Evolutionary conservation across 2,797 vertebrate genomes (phyloP).

Genomic region (Prunella strophiata): DNA sequence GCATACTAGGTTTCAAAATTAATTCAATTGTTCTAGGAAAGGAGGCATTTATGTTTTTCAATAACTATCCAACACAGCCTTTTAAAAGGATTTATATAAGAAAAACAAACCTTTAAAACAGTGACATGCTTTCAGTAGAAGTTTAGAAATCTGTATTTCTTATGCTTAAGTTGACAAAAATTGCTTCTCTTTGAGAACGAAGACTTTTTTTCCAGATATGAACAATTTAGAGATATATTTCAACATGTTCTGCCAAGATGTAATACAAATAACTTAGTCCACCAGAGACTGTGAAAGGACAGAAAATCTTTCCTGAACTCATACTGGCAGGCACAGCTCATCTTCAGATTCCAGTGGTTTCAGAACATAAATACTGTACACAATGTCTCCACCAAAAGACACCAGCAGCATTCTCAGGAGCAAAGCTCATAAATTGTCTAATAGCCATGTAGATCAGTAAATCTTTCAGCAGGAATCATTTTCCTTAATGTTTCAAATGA

Average conservation of each 20-base stretch:
- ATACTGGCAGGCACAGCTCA: not conserved
- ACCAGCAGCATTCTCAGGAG: not conserved
- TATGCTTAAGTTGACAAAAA: not conserved
- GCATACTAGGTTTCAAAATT: slow-evolving; percentile 20
- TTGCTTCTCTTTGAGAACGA: not conserved
- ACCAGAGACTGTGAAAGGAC: not conserved
- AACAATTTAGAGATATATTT: not conserved
- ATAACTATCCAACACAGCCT: not conserved
- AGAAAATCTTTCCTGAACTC: not conserved
- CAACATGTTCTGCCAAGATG: not conserved
- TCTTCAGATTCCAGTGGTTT: not conserved
- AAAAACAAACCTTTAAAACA: not conserved
- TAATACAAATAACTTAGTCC: not conserved
- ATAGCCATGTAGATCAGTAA: not conserved
- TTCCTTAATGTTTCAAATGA: not conserved
- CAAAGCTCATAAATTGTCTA: not conserved
- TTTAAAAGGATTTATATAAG: not conserved
- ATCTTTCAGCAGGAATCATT: not conserved
- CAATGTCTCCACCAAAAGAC: not conserved
- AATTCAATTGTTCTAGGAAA: slow-evolving; percentile 37
- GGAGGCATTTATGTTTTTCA: not conserved
- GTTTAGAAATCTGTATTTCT: not conserved
- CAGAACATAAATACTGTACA: not conserved
- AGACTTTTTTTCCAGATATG: not conserved
- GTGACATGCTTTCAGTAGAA: not conserved